Evolutionary conservation across 1,140 invertebrate genomes (phyloP).

Genomic region (Zophobas morio): DNA sequence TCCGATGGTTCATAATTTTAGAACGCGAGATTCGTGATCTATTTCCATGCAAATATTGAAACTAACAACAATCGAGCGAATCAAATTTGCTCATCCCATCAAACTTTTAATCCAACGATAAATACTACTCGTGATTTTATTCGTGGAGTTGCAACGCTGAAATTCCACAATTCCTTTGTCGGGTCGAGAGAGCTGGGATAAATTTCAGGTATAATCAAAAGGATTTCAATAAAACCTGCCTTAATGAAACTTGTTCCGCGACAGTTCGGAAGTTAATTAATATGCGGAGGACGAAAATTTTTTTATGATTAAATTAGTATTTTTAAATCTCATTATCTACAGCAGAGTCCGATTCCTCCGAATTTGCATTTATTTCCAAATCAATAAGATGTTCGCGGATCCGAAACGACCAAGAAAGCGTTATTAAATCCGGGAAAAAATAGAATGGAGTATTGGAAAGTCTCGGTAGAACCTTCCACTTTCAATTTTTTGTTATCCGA

Average conservation of each 20-base stretch:
- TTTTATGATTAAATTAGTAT: conserved; percentile 39
- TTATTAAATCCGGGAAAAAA: conserved; percentile 39
- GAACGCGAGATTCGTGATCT: conserved; percentile 15
- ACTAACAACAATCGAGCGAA: conserved; percentile 4
- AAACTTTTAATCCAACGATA: background rate
- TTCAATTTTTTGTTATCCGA: background rate
- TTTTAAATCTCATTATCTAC: conserved; percentile 31
- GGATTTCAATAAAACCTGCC: conserved; percentile 21
- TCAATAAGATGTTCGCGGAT: conserved; percentile 25
- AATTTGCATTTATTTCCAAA: conserved; percentile 40
- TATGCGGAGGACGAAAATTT: conserved; percentile 9
- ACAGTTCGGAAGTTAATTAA: conserved; percentile 26
- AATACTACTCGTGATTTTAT: background rate
- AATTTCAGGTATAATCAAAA: conserved; percentile 9
- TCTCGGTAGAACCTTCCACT: conserved; percentile 14
- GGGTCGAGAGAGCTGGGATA: background rate
- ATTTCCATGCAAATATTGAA: conserved; percentile 30
- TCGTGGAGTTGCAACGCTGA: background rate
- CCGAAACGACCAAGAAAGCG: conserved; percentile 21
- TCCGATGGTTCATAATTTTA: background rate
- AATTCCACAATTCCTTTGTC: background rate
- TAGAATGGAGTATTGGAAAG: conserved; percentile 3
- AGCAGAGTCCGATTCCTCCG: conserved; percentile 8
- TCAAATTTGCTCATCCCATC: conserved; percentile 11
- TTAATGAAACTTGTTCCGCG: conserved; percentile 35